Base-by-base conservation (phyloP, 2,888 invertebrate genomes). In the Himalopsyche anomala region DNA sequence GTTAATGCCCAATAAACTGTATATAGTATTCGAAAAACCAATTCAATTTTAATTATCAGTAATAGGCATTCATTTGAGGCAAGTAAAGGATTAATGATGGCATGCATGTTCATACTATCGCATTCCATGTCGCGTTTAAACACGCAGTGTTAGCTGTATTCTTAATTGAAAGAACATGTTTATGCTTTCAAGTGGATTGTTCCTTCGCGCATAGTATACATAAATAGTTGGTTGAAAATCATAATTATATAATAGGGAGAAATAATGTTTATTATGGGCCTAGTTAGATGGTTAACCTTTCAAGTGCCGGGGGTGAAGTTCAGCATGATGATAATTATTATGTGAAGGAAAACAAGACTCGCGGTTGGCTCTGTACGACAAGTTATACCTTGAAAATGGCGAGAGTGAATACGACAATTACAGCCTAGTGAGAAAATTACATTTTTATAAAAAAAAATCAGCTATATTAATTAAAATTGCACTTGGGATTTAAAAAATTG, bases 161-260 rank as follows among this genome's bases (percentile, higher is more conserved):
- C 56, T 56, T 56, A 62, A 62, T 62, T 62, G 62, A 62, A 62
- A 62, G 62, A 19, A 62, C 62, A 62, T 15, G 62, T 62, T 62
- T 62, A 62, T 62, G 28, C 62, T 62, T 62, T 62, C 62, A 62
- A 62, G 62, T 62, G 19, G 62, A 62, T 62, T 19, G 28, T 62
- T 19, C 51, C 51, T 19, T 62, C 28, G 19, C 9, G 28, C 19
- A 62, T 62, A 8, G 5, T 62, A 19, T 62, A 62, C 8, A 19
- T 62, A 62, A 28, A 19, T 62, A 62, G 62, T 62, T 62, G 19
- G 62, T 62, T 62, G 62, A 62, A 62, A 62, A 11, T 62, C 62
- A 62, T 62, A 62, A 62, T 62, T 19, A 62, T 62, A 6, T 56
- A 56, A 56, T 56, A n/a, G 6, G 17, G 5, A 56, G 56, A 19